Evolutionary conservation across 2,797 vertebrate species (phyloP).

Genomic region (Champsocephalus esox): DNA sequence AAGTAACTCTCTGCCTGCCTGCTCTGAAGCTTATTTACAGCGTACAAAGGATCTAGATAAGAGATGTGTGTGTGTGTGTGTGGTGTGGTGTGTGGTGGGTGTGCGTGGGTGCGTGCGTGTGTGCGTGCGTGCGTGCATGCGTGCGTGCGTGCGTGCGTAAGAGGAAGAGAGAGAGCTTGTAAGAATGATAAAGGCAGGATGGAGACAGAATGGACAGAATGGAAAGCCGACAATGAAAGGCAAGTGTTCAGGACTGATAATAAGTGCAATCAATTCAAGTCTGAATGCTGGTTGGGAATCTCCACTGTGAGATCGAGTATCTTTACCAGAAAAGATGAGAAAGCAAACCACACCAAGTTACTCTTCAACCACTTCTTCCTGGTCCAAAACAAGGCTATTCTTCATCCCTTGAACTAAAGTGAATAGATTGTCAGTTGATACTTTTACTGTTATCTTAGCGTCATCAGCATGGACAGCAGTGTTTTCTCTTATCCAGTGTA

Average conservation of each 20-base stretch:
- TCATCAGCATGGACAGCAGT: too few relatives aligned
- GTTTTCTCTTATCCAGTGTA: too few relatives aligned
- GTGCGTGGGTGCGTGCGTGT: not conserved
- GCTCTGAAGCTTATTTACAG: conserved; percentile 58
- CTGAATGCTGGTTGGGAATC: conserved; percentile 30
- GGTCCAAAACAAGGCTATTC: not conserved
- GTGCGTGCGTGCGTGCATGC: not conserved
- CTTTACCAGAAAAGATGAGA: conserved; percentile 24
- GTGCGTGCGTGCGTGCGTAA: not conserved
- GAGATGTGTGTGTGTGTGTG: conserved; percentile 5
- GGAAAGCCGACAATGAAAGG: conserved; percentile 54
- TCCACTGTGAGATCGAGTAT: conserved; percentile 28
- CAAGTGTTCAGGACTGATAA: conserved; percentile 58
- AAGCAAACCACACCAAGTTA: conserved; percentile 12
- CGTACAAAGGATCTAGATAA: conserved; percentile 65
- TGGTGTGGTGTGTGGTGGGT: too few relatives aligned
- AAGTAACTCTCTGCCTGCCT: conserved; percentile 36
- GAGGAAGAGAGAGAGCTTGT: conserved; percentile 3
- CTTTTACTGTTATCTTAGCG: too few relatives aligned
- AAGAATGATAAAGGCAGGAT: conserved; percentile 29
- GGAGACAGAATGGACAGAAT: conserved; percentile 31
- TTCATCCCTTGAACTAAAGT: not conserved
- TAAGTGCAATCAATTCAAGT: conserved; percentile 46
- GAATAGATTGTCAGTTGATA: not conserved
- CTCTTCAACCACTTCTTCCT: not conserved